Evolutionary conservation across 2,888 invertebrate genomes (phyloP).

Genomic region (Stictocephala bisonia): DNA sequence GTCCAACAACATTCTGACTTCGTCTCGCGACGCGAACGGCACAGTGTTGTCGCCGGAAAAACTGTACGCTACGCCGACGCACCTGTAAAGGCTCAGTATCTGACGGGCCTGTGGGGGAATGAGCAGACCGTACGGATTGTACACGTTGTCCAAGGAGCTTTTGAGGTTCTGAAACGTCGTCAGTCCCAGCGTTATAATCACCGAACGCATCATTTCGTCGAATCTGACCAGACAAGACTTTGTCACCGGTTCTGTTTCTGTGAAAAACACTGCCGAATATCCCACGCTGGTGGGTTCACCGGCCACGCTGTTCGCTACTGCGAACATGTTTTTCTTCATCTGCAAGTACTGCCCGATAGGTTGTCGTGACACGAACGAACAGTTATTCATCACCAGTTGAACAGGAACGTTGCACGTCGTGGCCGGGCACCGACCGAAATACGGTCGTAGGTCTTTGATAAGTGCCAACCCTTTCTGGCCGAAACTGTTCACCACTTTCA

Average conservation of each 20-base stretch:
- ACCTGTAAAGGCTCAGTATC: not conserved
- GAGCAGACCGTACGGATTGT: not conserved
- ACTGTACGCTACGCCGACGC: not conserved
- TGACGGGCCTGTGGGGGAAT: not conserved
- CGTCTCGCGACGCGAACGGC: not conserved
- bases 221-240: not conserved
- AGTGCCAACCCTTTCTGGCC: conserved; percentile 27
- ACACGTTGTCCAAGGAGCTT: not conserved
- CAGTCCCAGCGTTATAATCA: not conserved
- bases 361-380: conserved; percentile 10
- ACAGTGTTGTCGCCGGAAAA: not conserved
- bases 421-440: too few relatives aligned
- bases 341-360: conserved; percentile 18
- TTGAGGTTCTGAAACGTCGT: not conserved
- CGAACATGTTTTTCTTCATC: not conserved
- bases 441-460: not conserved
- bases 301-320: not conserved
- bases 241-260: conserved; percentile 1
- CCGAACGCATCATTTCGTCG: conserved; percentile 30
- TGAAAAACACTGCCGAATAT: not conserved
- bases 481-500: conserved; percentile 17
- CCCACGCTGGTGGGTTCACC: not conserved
- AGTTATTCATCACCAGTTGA: conserved; percentile 16
- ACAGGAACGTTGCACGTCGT: not conserved
- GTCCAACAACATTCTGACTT: not conserved